Conservation (phyloP, 2,797 vertebrate species). For the Phrynocephalus forsythii region DNA sequence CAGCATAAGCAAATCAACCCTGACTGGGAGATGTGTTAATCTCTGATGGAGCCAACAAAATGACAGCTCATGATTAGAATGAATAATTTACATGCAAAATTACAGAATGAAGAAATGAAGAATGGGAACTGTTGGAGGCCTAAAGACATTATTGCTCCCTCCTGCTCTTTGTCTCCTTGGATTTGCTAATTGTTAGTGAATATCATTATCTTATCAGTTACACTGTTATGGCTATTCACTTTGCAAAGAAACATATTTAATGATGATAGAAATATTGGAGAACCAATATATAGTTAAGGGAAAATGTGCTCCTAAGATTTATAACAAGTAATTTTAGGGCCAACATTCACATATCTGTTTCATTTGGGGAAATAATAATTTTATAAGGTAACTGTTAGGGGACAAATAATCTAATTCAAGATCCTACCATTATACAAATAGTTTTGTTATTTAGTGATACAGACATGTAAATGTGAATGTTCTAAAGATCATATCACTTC, state of each 20-base stretch:
- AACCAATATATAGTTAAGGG: not conserved
- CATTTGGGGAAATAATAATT: not conserved
- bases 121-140: constrained; percentile 23
- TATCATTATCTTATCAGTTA: not conserved
- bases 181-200: constrained; percentile 8
- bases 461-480: not conserved
- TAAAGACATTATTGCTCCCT: not conserved
- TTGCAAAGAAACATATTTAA: not conserved
- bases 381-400: not conserved
- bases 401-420: not conserved
- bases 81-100: constrained; percentile 48
- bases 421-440: not conserved
- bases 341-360: not conserved
- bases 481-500: not conserved
- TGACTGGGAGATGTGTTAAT: constrained; percentile 50
- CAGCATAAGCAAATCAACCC: constrained; percentile 53
- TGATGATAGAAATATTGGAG: not conserved
- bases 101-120: constrained; percentile 20
- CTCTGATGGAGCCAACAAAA: constrained; percentile 53
- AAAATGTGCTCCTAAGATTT: not conserved
- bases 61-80: constrained; percentile 44
- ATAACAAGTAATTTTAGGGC: not conserved
- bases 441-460: not conserved
- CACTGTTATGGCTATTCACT: not conserved
- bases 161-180: constrained; percentile 17